phyloP scores from a whole-genome alignment of 2,113 vertebrate genomes.

The Oryzias woworae region DNA sequence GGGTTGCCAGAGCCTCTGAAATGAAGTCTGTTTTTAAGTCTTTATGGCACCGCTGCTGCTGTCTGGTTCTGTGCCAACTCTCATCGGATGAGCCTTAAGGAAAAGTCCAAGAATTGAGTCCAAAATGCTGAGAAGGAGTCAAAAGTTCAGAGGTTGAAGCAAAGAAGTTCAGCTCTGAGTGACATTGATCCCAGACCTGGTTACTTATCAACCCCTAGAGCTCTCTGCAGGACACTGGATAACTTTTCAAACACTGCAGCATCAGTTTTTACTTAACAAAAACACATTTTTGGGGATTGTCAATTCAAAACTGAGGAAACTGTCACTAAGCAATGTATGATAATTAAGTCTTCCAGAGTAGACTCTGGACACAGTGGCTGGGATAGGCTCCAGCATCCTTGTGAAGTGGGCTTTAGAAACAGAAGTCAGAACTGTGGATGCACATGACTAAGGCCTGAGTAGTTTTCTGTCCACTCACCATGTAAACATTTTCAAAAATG shows the following conservation, averaged over 20 bases:
- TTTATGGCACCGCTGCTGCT: slow-evolving; percentile 49
- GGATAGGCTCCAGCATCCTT: no score
- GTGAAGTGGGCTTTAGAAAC: no score
- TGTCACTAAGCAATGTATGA: no score
- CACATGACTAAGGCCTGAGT: no score
- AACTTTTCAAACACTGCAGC: neutral
- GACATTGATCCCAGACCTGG: slow-evolving; percentile 10
- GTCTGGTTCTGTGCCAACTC: slow-evolving; percentile 54
- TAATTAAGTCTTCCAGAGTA: no score
- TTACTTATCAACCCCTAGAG: slow-evolving; percentile 2
- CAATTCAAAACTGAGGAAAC: no score
- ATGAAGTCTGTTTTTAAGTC: slow-evolving; percentile 43
- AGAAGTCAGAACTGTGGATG: no score
- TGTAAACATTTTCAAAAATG: no score
- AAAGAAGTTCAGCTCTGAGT: slow-evolving; percentile 14
- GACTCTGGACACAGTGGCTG: no score
- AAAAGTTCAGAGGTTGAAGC: slow-evolving; percentile 35
- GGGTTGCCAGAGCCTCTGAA: slow-evolving; percentile 48
- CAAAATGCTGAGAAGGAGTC: slow-evolving; percentile 31
- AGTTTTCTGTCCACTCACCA: no score
- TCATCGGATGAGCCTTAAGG: slow-evolving; percentile 42
- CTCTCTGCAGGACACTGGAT: neutral
- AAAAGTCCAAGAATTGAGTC: slow-evolving; percentile 41
- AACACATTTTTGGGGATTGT: neutral
- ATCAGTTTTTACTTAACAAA: neutral